Evolutionary conservation across 2,797 vertebrate species (phyloP), one percentile per base, ranked within the genome.

Genomic region (Neomorphus geoffroyi): DNA sequence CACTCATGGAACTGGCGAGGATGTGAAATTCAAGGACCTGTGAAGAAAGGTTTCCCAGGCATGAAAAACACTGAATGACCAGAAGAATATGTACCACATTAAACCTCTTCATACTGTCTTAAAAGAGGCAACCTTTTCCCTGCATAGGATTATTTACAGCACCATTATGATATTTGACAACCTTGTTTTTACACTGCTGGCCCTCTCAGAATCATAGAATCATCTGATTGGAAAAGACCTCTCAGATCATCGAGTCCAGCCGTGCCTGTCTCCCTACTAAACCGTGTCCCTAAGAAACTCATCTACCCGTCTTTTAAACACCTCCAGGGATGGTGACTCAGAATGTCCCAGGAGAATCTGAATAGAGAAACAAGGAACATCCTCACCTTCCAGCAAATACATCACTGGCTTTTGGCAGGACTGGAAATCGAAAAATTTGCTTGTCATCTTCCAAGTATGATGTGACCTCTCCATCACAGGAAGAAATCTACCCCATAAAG

Each of bases 401-500:
- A 18, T 45, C 3, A 1, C 37, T 46, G 39, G 62, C 21, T 65
- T 41, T 4, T 21, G 37, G 53, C 7, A 80, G 65, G 65, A 71
- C 32, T 89, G 81, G 64, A 92, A 93, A 84, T 80, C 22, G 26
- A 93, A 92, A 81, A 86, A 86, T 9, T 71, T 37, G 35, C 39
- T 93, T 90, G 77, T 86, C 90, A 78, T 90, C 86, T 64, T 93
- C 80, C 74, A 84, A 90, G 50, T 74, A 71, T 82, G 78, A 74
- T 80, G 64, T 2, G 5, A 71, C 67, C 80, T 79, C 64, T 80
- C 64, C 73, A 74, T 85, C 83, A 33, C 2, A 45, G 78, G 65
- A 89, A 85, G 90, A 93, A 92, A 92, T 82, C 88, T 69, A 61
- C 51, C 65, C 86, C 61, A 77, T 87, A 85, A 90, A 80, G 94